Evolutionary conservation across 2,113 vertebrate genomes (phyloP).

Genomic region (Ifrita kowaldi): DNA sequence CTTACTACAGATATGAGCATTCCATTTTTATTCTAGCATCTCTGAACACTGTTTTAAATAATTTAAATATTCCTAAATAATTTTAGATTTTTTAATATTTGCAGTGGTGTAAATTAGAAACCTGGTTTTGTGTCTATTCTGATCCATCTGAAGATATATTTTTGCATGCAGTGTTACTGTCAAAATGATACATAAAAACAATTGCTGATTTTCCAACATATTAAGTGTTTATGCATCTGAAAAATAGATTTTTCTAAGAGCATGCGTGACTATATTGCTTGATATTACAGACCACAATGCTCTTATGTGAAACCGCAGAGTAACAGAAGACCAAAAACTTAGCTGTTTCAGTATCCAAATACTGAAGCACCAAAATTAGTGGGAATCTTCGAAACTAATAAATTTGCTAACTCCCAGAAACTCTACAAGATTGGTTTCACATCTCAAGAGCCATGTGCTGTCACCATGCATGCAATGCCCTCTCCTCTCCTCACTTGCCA

Average conservation of each 20-base stretch:
- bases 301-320: not conserved
- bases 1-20: not conserved
- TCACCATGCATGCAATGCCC: fast-evolving
- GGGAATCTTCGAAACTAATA: not conserved
- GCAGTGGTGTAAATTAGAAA: not conserved
- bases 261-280: not conserved
- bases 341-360: not conserved
- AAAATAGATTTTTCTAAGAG: not conserved
- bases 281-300: not conserved
- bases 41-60: not conserved
- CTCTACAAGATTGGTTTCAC: not conserved
- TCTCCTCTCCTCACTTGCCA: not conserved
- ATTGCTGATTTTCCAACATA: not conserved
- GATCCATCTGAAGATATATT: not conserved
- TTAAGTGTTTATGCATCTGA: not conserved
- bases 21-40: not conserved
- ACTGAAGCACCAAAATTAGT: not conserved
- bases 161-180: not conserved
- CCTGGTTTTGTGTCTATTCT: not conserved
- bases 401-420: not conserved
- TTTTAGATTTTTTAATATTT: not conserved
- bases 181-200: not conserved
- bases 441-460: no score
- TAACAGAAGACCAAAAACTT: not conserved
- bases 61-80: not conserved